These are phyloP conservation scores for Ostrea edulis DNA, from an alignment of 1,140 invertebrate species.

Conservation along the genomic window DNA sequence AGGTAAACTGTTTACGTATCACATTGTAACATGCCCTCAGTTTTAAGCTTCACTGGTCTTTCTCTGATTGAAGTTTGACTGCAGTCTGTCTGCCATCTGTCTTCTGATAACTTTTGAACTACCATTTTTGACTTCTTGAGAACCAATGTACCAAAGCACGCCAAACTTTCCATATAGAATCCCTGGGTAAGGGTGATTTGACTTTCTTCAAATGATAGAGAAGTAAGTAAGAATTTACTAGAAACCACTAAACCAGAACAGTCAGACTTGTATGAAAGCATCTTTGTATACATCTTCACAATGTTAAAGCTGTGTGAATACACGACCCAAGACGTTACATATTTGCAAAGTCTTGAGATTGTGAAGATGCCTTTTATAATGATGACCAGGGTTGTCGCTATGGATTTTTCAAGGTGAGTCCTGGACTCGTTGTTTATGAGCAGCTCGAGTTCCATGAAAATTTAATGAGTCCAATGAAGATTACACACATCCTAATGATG, in stretches of 20 bases:
- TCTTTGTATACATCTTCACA: no score
- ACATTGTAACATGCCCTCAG: neutral
- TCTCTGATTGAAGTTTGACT: neutral
- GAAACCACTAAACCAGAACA: neutral
- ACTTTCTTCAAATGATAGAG: neutral
- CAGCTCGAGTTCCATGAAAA: no score
- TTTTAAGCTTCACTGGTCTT: neutral
- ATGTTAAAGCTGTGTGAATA: no score
- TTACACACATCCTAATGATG: no score
- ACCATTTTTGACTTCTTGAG: neutral
- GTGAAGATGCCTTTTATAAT: no score
- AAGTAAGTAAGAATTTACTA: neutral
- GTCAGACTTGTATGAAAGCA: no score
- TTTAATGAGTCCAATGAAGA: no score
- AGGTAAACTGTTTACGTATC: slow-evolving; percentile 79
- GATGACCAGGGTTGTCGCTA: no score
- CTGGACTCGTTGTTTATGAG: no score
- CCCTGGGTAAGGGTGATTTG: neutral
- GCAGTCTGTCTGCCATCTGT: neutral
- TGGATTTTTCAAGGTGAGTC: no score
- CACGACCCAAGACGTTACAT: no score
- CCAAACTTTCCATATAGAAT: neutral
- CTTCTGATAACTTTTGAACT: neutral
- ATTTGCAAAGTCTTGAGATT: no score
- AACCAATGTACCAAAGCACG: neutral